Conservation (phyloP, 2,113 vertebrate genomes). For the Pantherophis guttatus region DNA sequence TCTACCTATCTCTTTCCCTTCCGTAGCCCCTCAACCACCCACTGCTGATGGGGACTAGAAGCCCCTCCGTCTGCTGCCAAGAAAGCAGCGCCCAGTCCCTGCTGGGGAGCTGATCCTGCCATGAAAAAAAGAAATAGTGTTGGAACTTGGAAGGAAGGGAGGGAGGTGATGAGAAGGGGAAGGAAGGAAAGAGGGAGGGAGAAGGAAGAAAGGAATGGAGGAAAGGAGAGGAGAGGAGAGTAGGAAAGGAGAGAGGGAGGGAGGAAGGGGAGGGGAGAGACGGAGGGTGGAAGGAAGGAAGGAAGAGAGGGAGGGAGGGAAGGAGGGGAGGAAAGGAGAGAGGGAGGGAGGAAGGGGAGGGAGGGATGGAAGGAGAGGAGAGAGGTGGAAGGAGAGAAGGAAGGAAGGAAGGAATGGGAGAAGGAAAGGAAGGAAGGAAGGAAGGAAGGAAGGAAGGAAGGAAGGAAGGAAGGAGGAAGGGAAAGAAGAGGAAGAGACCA, state of each 20-base stretch:
- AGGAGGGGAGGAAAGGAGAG: too few relatives aligned
- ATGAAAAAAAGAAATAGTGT: neutral
- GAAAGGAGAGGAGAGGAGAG: too few relatives aligned
- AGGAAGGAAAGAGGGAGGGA: neutral
- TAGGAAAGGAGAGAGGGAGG: too few relatives aligned
- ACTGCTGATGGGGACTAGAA: neutral
- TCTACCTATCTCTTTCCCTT: neutral
- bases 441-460: too few relatives aligned
- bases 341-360: fast-evolving
- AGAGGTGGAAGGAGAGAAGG: too few relatives aligned
- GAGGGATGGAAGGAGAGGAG: neutral
- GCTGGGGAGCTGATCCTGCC: neutral
- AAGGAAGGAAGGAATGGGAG: fast-evolving
- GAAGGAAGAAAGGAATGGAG: too few relatives aligned
- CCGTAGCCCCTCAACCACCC: neutral
- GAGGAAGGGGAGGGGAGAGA: too few relatives aligned
- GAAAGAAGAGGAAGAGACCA: neutral
- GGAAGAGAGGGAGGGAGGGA: fast-evolving
- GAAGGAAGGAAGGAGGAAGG: too few relatives aligned
- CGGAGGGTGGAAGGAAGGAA: neutral
- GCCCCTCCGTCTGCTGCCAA: neutral
- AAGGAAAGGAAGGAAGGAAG: too few relatives aligned
- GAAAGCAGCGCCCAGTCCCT: neutral
- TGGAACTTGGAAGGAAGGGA: neutral
- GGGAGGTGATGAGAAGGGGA: neutral